These are phyloP conservation scores for Eumerus sabulonum DNA, from an alignment of 2,888 invertebrate genomes.

Conservation along the genomic window DNA sequence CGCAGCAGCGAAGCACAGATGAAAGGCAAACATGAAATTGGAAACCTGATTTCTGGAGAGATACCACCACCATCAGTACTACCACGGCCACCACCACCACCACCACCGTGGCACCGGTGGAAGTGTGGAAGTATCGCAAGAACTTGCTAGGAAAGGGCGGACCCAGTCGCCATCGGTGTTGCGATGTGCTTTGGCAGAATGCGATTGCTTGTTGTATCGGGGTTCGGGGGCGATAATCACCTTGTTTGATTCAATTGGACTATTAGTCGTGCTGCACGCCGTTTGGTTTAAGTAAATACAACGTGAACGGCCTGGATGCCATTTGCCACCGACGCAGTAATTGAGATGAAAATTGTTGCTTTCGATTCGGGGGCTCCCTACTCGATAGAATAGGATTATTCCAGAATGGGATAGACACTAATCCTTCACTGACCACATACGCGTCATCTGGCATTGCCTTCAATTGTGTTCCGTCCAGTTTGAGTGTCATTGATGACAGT, in stretches of 20 bases:
- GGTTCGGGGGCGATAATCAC: slow-evolving; percentile 55
- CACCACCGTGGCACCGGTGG: too few species aligned
- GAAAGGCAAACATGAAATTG: slow-evolving; percentile 45
- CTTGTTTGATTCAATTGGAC: slow-evolving; percentile 63
- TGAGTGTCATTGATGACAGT: slow-evolving; percentile 57
- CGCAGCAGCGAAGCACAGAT: slow-evolving; percentile 2
- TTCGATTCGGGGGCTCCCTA: slow-evolving; percentile 1
- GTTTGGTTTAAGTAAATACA: slow-evolving; percentile 44
- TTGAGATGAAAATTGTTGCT: slow-evolving; percentile 29
- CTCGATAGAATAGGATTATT: too few species aligned
- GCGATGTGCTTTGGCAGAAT: slow-evolving; percentile 23
- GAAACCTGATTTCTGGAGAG: slow-evolving; percentile 57
- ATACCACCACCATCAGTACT: slow-evolving; percentile 5
- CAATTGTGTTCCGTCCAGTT: slow-evolving; percentile 30
- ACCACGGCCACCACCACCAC: too few species aligned
- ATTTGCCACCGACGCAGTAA: slow-evolving; percentile 22
- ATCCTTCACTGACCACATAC: too few species aligned
- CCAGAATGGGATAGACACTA: too few species aligned
- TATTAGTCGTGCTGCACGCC: slow-evolving; percentile 60
- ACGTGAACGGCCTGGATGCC: slow-evolving; percentile 47
- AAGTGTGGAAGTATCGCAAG: slow-evolving; percentile 52
- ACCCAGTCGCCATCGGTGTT: slow-evolving; percentile 66
- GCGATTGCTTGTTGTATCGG: slow-evolving; percentile 35
- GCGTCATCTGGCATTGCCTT: slow-evolving; percentile 54
- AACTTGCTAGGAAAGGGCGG: slow-evolving; percentile 59